Base-by-base conservation (phyloP, 2,888 invertebrate species). In the Sinohyriopsis cumingii region DNA sequence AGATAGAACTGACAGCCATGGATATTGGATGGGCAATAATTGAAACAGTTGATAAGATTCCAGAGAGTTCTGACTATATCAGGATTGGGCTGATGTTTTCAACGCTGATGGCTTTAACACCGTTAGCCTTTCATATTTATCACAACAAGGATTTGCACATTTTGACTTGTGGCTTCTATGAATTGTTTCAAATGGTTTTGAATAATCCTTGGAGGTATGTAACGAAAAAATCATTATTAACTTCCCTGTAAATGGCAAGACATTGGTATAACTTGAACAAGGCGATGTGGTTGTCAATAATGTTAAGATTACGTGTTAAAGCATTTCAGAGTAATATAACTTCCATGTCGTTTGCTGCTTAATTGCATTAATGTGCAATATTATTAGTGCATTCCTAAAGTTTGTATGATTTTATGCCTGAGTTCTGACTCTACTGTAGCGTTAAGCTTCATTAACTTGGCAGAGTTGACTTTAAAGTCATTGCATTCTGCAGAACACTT, bases 11-110 rank as follows among this genome's bases (percentile, higher is more conserved):
- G 78, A 96, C 97, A 0, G 96, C 97, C 5, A 92, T 98, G 72
- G 98, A 98, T 90, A 97, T 98, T 84, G 96, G 96, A 87, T 96
- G 96, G 84, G 95, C 94, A 77, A 97, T 98, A 84, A 97, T 98
- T 78, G 95, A 95, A 79, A 94, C 95, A 81, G 97, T 97, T 5
- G 97, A 97, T 70, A 92, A 93, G 25, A 93, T 94, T 91, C 93
- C 94, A 1, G 94, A 95, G 87, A 93, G 93, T 80, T 93, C 93
- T 84, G 95, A 95, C 90, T 95, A 95, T 87, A 94, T 95, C 81
- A 93, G 94, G 84, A 86, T 91, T 68, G 91, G 91, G n/a, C 69
- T 90, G 19, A 71, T 87, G 22, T 87, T 91, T 73, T 88, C 90
- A 9, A 20, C 89, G 15, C 45, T 84, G 61, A 80, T 86, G 74